Conservation (phyloP, 2,113 vertebrate species). For the Eira barbara region DNA sequence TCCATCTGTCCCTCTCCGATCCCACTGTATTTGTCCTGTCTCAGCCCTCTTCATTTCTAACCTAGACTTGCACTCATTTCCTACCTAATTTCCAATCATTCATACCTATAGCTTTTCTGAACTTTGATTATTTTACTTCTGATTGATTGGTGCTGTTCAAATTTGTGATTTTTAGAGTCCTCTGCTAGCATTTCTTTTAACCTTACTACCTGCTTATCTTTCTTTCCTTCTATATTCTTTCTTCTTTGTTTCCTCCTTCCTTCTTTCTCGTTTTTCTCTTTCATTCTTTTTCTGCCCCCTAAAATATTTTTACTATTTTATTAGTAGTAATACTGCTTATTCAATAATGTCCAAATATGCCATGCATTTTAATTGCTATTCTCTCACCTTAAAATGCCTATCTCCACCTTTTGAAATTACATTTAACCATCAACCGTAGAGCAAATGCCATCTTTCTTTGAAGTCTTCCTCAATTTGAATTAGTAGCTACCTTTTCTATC, state of each 20-base stretch:
- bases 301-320: not conserved
- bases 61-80: not conserved
- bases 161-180: not conserved
- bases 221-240: not conserved
- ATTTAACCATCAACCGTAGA: not conserved
- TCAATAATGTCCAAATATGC: not conserved
- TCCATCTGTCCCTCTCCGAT: not conserved
- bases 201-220: not conserved
- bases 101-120: not conserved
- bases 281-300: not conserved
- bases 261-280: not conserved
- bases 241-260: not conserved
- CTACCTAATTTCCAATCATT: not conserved
- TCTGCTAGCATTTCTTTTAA: not conserved
- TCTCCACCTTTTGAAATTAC: constrained; percentile 23
- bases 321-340: not conserved
- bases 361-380: not conserved
- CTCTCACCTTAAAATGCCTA: not conserved
- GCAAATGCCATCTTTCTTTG: not conserved
- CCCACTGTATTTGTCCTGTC: not conserved
- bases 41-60: not conserved
- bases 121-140: not conserved
- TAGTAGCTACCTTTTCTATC: not conserved
- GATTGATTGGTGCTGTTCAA: not conserved
- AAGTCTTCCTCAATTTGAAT: not conserved